phyloP scores from a whole-genome alignment of 37 sponge, comb jelly and placozoan genomes.

The Bolinopsis microptera region DNA sequence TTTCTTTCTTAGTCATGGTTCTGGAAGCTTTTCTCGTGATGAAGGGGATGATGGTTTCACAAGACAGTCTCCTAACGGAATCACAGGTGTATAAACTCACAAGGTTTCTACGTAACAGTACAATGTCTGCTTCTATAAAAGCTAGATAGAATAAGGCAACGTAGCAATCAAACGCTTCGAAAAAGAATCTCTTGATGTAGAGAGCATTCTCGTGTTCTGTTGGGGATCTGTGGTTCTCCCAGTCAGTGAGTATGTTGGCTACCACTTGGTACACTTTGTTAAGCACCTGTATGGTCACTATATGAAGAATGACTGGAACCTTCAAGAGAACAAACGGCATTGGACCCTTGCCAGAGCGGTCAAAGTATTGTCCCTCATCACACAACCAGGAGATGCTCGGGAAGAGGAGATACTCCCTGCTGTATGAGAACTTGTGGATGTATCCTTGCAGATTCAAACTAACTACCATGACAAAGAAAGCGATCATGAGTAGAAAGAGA shows the following conservation, averaged over 20 bases:
- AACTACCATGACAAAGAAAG: not conserved
- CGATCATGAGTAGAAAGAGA: not conserved
- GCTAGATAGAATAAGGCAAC: constrained; percentile 86
- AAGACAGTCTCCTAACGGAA: constrained; percentile 74
- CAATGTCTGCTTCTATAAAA: constrained; percentile 78
- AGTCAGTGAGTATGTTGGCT: not conserved
- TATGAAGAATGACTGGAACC: not conserved
- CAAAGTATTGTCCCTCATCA: not conserved
- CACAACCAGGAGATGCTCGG: not conserved
- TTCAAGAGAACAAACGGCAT: not conserved
- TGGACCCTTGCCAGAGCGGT: not conserved
- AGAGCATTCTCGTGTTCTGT: constrained; percentile 69
- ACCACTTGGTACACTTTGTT: not conserved
- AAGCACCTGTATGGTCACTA: not conserved
- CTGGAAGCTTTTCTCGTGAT: not conserved
- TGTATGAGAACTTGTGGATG: not conserved
- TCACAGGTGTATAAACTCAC: constrained; percentile 74
- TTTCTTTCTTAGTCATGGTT: not conserved
- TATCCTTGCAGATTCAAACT: not conserved
- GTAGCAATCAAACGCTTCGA: constrained; percentile 80
- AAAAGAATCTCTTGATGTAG: constrained; percentile 78
- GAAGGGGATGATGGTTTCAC: constrained; percentile 73
- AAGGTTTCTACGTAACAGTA: constrained; percentile 71
- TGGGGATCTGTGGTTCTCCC: constrained; percentile 17
- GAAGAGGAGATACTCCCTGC: not conserved